These are phyloP conservation scores for Craseonycteris thonglongyai DNA, from an alignment of 2,113 vertebrate genomes.

Conservation along the genomic window DNA sequence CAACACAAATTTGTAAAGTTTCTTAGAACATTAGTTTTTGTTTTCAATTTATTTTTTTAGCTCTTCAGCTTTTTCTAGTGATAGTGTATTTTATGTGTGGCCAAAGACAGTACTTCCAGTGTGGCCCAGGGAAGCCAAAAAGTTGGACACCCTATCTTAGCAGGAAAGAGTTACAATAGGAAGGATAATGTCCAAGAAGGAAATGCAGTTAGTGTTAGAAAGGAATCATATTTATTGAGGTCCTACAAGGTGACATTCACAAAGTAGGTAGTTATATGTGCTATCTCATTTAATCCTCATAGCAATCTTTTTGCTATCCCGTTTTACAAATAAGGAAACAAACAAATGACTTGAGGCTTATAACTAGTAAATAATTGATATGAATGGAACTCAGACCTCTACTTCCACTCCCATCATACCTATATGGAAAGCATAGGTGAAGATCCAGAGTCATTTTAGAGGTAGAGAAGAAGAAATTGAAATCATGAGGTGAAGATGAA, in stretches of 20 bases:
- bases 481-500: not conserved
- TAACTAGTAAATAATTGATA: not conserved
- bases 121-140: no score
- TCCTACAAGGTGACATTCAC: not conserved
- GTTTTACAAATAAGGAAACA: not conserved
- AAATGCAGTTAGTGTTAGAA: not conserved
- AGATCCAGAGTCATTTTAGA: not conserved
- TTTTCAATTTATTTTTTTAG: no score
- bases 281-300: not conserved
- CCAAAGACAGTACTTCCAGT: no score
- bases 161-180: no score
- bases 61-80: no score
- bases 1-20: no score
- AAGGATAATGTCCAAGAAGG: no score
- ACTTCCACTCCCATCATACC: not conserved
- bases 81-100: no score
- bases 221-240: not conserved
- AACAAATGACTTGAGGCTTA: not conserved
- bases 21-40: no score
- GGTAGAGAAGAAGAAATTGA: not conserved
- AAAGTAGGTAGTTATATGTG: not conserved
- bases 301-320: not conserved
- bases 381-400: not conserved
- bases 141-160: no score
- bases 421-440: not conserved